phyloP scores from a whole-genome alignment of 2,113 vertebrate species.

The Oryzias woworae region DNA sequence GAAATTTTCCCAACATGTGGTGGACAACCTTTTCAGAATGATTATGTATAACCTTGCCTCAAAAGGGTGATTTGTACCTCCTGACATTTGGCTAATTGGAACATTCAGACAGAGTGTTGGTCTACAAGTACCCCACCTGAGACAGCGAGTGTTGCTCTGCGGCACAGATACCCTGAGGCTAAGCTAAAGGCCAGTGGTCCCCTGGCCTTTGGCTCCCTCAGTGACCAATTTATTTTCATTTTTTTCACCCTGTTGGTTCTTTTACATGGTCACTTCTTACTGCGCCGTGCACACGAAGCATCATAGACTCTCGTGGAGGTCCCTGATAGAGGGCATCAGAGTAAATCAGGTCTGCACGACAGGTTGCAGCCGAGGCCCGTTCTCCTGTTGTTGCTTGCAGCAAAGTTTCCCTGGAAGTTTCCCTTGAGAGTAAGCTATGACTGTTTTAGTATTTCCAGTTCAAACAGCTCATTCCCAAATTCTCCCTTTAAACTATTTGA shows the following conservation, averaged over 20 bases:
- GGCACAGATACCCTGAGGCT: slow-evolving; percentile 41
- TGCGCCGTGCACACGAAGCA: slow-evolving; percentile 12
- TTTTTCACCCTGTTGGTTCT: slow-evolving; percentile 36
- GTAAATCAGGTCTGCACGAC: background rate
- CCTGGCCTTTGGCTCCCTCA: slow-evolving; percentile 53
- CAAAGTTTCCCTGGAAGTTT: slow-evolving; percentile 6
- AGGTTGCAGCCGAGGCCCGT: background rate
- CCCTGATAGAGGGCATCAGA: slow-evolving; percentile 10
- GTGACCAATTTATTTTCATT: slow-evolving; percentile 71
- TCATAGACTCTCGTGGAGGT: slow-evolving; percentile 12
- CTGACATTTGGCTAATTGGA: slow-evolving; percentile 69
- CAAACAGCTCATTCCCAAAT: background rate
- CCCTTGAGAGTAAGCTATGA: background rate
- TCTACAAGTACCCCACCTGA: slow-evolving; percentile 38
- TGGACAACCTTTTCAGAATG: slow-evolving; percentile 52
- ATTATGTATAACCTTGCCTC: slow-evolving; percentile 43
- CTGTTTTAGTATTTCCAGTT: too few species aligned
- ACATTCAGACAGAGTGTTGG: slow-evolving; percentile 29
- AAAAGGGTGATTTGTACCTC: slow-evolving; percentile 49
- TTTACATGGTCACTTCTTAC: slow-evolving; percentile 31
- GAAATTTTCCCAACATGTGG: slow-evolving; percentile 36
- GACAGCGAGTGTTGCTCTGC: slow-evolving; percentile 11
- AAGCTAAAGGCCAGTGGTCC: slow-evolving; percentile 43
- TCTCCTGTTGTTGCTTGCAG: slow-evolving; percentile 13
- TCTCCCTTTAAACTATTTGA: background rate